Base-by-base conservation (phyloP, 2,888 invertebrate genomes). In the Plagodis dolabraria region DNA sequence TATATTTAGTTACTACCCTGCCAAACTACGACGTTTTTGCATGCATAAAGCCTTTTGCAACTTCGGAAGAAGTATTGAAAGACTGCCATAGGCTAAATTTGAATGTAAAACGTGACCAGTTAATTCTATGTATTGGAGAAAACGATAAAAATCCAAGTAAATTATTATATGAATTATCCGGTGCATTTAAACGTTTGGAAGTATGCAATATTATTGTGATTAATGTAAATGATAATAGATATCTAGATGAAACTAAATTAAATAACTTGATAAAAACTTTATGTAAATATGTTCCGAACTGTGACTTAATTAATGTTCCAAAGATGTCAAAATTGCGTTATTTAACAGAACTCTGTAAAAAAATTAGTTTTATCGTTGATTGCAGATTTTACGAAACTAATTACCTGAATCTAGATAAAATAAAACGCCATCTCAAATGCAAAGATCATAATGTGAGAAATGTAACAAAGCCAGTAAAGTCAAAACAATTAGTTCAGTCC, bases 221-320 rank as follows among this genome's bases (percentile, higher is more conserved):
- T 42, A 53, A n/a, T 40, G 47, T 65, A 73, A 47, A 47, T 35
- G 11, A 47, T 33, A 47, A 47, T 36, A 36, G 7, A 47, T 33
- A 47, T 35, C 8, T 47, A 11, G 11, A 47, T 11, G 33, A 35
- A 8, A 11, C 11, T 10, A 47, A 35, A 47, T 35, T 47, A 8
- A 47, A 47, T 35, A 35, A 35, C 11, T 11, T 35, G 36, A 6
- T 36, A 6, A n/a, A 47, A 47, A 35, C 11, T 6, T 8, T 36
- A 36, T 47, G 47, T 35, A 47, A 47, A 47, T 47, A 47, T 47
- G 47, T n/a, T 10, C 34, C 10, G 0, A 47, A 47, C 8, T 47
- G 36, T 22, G 22, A 22, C 22, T 22, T 22, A 22, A 22, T 22
- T 22, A 22, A 22, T 22, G 22, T 22, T 22, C 22, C 22, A 22